Conservation (phyloP, 2,113 vertebrate genomes). For the Paracanthobrama guichenoti region DNA sequence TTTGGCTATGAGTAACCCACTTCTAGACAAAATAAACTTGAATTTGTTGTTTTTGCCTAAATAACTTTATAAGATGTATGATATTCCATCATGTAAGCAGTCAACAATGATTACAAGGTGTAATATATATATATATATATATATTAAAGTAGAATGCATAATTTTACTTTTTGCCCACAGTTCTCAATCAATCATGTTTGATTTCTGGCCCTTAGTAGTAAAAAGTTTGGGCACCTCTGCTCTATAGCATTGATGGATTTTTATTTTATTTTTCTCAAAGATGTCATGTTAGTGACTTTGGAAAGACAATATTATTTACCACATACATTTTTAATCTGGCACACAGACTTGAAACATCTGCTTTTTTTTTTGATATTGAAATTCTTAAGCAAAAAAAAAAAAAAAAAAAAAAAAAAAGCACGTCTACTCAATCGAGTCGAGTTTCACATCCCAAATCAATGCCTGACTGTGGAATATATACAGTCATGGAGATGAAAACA, state of each 20-base stretch:
- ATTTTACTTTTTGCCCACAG: too few relatives aligned
- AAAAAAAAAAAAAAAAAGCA: constrained; percentile 22
- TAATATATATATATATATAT: too few relatives aligned
- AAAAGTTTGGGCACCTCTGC: neutral
- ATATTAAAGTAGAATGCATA: too few relatives aligned
- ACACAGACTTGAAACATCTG: constrained; percentile 24
- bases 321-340: constrained; percentile 12
- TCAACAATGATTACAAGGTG: too few relatives aligned
- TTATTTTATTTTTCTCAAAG: neutral
- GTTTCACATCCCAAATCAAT: constrained; percentile 28
- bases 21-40: too few relatives aligned
- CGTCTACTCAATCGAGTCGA: constrained; percentile 19
- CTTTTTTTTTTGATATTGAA: neutral
- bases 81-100: too few relatives aligned
- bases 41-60: too few relatives aligned
- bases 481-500: constrained; percentile 43
- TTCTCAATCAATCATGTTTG: too few relatives aligned
- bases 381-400: constrained; percentile 12
- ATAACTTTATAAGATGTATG: too few relatives aligned
- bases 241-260: neutral
- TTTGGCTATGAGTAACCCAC: too few relatives aligned
- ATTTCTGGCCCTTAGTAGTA: neutral
- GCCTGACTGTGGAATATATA: constrained; percentile 24
- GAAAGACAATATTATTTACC: constrained; percentile 1
- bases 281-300: neutral